phyloP scores from a whole-genome alignment of 2,888 invertebrate species.

The Metacarcinus magister region DNA sequence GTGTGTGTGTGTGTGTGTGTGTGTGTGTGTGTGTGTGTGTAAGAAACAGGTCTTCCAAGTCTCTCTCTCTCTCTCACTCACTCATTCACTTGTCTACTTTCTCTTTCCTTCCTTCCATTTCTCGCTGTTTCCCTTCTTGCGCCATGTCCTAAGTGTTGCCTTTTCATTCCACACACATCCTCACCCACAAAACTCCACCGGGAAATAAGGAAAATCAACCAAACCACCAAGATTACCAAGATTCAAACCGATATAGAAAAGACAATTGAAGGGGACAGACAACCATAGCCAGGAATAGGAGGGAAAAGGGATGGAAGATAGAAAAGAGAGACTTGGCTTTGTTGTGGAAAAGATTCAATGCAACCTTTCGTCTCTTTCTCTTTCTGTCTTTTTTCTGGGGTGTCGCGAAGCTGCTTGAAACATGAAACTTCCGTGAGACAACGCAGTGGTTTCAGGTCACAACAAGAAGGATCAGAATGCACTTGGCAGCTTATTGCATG shows the following conservation, averaged over 20 bases:
- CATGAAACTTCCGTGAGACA: background rate
- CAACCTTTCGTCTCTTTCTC: background rate
- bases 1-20: constrained; percentile 45
- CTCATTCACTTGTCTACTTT: background rate
- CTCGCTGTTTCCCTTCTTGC: background rate
- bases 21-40: constrained; percentile 31
- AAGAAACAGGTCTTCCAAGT: background rate
- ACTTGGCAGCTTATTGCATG: constrained; percentile 5
- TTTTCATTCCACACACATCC: background rate
- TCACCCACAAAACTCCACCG: background rate
- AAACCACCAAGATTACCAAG: background rate
- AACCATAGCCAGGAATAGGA: background rate
- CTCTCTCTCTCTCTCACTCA: background rate
- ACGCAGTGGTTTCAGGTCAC: background rate
- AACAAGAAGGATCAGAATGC: background rate
- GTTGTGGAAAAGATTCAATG: background rate
- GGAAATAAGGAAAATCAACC: background rate
- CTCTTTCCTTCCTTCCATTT: background rate
- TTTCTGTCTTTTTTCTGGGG: background rate
- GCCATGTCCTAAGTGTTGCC: background rate
- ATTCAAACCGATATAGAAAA: background rate
- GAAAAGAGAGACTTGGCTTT: background rate
- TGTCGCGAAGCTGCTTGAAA: background rate
- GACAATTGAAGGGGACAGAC: background rate
- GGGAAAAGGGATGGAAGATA: background rate